Percentiles rank a stretch among this genome's conserved stretches.
Evolutionary conservation across 2,113 vertebrate species (phyloP).

Genomic region (Mesocricetus auratus): DNA sequence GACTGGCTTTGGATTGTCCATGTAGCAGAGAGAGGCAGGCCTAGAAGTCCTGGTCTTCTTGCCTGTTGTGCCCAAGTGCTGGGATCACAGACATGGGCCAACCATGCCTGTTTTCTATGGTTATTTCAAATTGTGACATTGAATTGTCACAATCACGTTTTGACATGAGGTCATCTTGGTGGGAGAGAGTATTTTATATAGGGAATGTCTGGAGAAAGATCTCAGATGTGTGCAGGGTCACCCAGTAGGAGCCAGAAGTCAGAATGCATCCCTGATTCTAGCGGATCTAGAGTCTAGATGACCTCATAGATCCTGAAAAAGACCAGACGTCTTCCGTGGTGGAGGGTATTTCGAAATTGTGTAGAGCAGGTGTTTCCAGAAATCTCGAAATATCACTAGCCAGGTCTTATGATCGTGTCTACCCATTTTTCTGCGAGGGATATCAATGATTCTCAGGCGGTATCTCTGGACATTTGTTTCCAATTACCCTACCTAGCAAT

Average conservation of each 20-base stretch:
- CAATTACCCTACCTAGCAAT: not conserved
- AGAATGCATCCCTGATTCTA: not conserved
- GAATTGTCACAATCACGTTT: not conserved
- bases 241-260: not conserved
- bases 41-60: not conserved
- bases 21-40: not conserved
- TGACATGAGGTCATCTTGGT: not conserved
- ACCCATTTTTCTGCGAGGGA: not conserved
- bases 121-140: slow-evolving; percentile 3
- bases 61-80: not conserved
- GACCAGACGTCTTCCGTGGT: not conserved
- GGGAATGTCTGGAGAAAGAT: not conserved
- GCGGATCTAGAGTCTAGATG: not conserved
- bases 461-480: slow-evolving; percentile 12
- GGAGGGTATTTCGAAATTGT: not conserved
- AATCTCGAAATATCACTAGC: not conserved
- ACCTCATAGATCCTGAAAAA: not conserved
- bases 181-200: not conserved
- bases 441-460: not conserved
- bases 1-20: not conserved
- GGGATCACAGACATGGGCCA: not conserved
- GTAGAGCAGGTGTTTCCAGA: not conserved
- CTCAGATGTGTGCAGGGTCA: not conserved
- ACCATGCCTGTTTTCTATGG: not conserved
- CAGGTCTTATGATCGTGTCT: not conserved